phyloP scores from a whole-genome alignment of 2,797 vertebrate species.

The Phoeniculus purpureus region DNA sequence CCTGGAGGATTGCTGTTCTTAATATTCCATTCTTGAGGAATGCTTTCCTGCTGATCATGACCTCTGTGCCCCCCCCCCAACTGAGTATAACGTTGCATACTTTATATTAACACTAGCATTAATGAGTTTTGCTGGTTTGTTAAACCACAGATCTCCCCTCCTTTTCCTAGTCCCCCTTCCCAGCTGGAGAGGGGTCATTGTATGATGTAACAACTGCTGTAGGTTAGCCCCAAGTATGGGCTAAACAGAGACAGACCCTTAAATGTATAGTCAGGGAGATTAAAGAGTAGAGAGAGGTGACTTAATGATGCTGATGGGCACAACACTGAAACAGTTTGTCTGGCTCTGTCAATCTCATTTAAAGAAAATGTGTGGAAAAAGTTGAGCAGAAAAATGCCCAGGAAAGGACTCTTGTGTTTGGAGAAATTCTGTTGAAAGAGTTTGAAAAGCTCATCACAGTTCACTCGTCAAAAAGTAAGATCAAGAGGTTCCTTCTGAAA shows the following conservation, averaged over 20 bases:
- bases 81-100: too few species aligned
- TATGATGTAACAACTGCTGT: too few species aligned
- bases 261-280: background rate
- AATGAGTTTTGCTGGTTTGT: too few species aligned
- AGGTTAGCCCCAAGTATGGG: too few species aligned
- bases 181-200: too few species aligned
- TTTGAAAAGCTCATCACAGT: background rate
- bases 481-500: background rate
- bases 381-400: background rate
- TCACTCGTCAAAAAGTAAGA: background rate
- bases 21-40: too few species aligned
- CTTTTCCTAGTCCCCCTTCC: too few species aligned
- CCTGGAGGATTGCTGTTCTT: too few species aligned
- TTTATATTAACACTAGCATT: too few species aligned
- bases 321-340: background rate
- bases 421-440: background rate
- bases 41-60: too few species aligned
- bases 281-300: background rate
- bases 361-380: background rate
- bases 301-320: background rate
- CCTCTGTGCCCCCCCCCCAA: too few species aligned
- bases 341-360: background rate
- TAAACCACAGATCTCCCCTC: too few species aligned
- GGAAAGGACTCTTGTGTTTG: background rate
- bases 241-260: background rate